These are phyloP conservation scores for Oostethus manadensis DNA, from an alignment of 2,113 vertebrate genomes.

Conservation along the genomic window DNA sequence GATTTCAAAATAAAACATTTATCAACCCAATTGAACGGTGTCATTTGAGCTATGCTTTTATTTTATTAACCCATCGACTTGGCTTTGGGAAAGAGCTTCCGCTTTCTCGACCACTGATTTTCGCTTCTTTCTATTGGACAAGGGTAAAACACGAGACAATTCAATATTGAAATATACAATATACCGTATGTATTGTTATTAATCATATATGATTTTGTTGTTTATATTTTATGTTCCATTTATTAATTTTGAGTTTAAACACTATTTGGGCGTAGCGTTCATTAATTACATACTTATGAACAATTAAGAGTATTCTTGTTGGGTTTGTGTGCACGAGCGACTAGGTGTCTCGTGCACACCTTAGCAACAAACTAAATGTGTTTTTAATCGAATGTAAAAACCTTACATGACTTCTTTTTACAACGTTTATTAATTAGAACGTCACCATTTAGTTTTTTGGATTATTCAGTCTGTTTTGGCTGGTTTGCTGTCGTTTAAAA, in stretches of 20 bases:
- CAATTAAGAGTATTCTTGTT: neutral
- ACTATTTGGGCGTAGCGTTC: neutral
- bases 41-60: slow-evolving; percentile 1
- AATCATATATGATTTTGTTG: no score
- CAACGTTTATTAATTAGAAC: no score
- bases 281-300: neutral
- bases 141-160: neutral
- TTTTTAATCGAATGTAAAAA: no score
- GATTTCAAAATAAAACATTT: slow-evolving; percentile 29
- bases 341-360: no score
- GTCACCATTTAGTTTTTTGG: no score
- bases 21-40: rapidly evolving
- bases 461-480: neutral
- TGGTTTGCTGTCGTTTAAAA: slow-evolving; percentile 24
- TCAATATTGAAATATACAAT: no score
- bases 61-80: neutral
- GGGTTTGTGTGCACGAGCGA: no score
- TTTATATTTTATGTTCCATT: no score
- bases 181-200: neutral
- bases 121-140: slow-evolving; percentile 33
- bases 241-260: neutral
- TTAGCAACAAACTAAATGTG: no score
- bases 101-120: neutral
- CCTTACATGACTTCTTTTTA: no score
- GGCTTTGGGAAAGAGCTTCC: neutral